A percentile compares a stretch with the other conserved stretches of the same genome.
Conservation (phyloP, 2,888 invertebrate species). For the Himalopsyche japonica region DNA sequence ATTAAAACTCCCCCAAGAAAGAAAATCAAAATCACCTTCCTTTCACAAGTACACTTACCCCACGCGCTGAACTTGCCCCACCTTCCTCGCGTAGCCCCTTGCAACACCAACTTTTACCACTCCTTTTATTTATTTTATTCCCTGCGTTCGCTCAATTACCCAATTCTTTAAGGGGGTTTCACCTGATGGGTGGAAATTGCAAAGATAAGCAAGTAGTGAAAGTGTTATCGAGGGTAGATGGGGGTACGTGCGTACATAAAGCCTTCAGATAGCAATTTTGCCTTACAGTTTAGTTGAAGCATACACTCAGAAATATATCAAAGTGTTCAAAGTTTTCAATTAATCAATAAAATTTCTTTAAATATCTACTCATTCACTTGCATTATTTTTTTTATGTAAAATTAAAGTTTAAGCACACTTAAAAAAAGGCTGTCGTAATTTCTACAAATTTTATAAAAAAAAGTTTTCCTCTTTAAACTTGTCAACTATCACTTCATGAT, state of each 20-base stretch:
- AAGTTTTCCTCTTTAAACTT: too few relatives aligned
- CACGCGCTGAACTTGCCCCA: not conserved
- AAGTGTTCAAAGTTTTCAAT: not conserved
- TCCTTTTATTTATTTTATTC: constrained; percentile 17
- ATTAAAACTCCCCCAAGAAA: not conserved
- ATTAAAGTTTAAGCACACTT: too few relatives aligned
- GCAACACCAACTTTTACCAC: not conserved
- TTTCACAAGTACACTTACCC: not conserved
- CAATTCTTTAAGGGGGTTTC: constrained; percentile 14
- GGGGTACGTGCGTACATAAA: not conserved
- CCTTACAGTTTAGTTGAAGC: not conserved
- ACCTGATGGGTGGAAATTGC: not conserved
- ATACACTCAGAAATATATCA: not conserved
- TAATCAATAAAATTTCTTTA: not conserved
- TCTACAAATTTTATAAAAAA: too few relatives aligned
- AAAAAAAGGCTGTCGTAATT: too few relatives aligned
- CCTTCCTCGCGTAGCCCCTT: not conserved
- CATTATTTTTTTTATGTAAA: too few relatives aligned
- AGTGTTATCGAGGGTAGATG: not conserved
- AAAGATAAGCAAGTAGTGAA: not conserved
- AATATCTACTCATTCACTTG: too few relatives aligned
- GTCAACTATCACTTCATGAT: too few relatives aligned
- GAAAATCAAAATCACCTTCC: not conserved
- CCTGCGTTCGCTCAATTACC: constrained; percentile 18
- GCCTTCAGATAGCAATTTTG: not conserved